Evolutionary conservation across 64 coral and sea anemone species (phyloP), one percentile per base, ranked within the genome.

Genomic region (Stichodactyla helianthus): DNA sequence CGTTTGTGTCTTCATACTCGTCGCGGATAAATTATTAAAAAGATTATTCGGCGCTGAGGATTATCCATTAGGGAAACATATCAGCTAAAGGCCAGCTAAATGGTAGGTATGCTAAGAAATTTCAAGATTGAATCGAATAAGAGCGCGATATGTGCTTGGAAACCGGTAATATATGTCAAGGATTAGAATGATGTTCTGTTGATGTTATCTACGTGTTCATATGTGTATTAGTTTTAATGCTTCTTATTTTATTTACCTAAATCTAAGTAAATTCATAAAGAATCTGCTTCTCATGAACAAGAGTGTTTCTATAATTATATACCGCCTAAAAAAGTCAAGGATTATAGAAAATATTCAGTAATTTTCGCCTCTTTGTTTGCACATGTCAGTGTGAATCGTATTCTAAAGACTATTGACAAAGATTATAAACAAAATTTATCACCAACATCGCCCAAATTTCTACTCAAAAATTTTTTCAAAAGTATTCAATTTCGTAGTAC

Each of bases 21-120:
- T 35, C 2, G 68, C 10, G 68, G 25, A 74, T 74, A 25, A 74
- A 74, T 74, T 28, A 74, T 31, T 26, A 12, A 11, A 12, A 20
- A 27, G 68, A 9, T 31, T 74, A 0, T 74, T 27, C 25, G 27
- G 25, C 26, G 20, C 68, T 74, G 2, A 27, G 68, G 68, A 74
- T 74, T 74, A 74, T 74, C 68, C 68, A 28, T 74, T 74, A 74
- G 68, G 68, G 68, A 74, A 74, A 74, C 68, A 74, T 27, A 31
- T 74, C 10, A 12, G 1, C 12, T 19, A 8, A 74, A 74, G 25
- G 25, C 68, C 68, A 27, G 3, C 12, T 74, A 26, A 74, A 31
- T 27, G 7, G 1, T 27, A 74, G 68, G 10, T 74, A 27, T 1
- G 62, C 9, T 59, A 59, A 9, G 22, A 74, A n/a, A 74, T 19